Evolutionary conservation across 2,113 vertebrate species (phyloP).

Genomic region (Nycticryphes semicollaris): DNA sequence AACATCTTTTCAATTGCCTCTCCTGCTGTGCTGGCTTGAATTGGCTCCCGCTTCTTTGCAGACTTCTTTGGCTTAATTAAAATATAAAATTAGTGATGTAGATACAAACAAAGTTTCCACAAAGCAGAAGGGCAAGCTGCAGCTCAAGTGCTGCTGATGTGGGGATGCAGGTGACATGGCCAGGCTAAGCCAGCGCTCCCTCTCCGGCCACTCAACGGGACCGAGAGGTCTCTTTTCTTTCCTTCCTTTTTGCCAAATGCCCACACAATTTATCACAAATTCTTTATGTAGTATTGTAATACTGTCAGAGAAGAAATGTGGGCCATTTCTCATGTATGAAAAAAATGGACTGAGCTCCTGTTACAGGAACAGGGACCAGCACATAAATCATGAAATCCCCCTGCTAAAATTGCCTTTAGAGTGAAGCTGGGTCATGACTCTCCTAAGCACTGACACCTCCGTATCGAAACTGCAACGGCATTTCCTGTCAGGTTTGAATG

Average conservation of each 20-base stretch:
- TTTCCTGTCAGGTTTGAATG: background rate
- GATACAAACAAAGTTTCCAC: slow-evolving; percentile 39
- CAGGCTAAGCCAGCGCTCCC: background rate
- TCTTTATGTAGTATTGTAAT: background rate
- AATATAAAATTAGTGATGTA: slow-evolving; percentile 51
- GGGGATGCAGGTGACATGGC: background rate
- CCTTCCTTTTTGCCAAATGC: background rate
- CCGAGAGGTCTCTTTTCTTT: background rate
- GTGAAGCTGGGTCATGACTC: background rate
- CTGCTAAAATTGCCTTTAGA: background rate
- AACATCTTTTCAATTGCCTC: slow-evolving; percentile 98
- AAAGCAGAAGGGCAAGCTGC: slow-evolving; percentile 9
- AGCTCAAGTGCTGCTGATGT: background rate
- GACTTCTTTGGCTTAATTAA: slow-evolving; percentile 79
- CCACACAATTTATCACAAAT: background rate
- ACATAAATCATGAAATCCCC: background rate
- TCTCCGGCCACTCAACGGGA: background rate
- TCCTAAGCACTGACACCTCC: background rate
- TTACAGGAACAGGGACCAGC: background rate
- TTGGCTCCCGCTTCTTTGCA: slow-evolving; percentile 78
- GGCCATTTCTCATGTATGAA: background rate
- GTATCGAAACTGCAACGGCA: accelerated
- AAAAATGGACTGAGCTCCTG: background rate
- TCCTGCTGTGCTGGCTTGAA: slow-evolving; percentile 89
- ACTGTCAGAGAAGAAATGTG: background rate